A percentile compares a stretch with the other conserved stretches of the same genome.
These are phyloP conservation scores for Cheilosia soror DNA, from an alignment of 2,888 invertebrate genomes.

Conservation along the genomic window DNA sequence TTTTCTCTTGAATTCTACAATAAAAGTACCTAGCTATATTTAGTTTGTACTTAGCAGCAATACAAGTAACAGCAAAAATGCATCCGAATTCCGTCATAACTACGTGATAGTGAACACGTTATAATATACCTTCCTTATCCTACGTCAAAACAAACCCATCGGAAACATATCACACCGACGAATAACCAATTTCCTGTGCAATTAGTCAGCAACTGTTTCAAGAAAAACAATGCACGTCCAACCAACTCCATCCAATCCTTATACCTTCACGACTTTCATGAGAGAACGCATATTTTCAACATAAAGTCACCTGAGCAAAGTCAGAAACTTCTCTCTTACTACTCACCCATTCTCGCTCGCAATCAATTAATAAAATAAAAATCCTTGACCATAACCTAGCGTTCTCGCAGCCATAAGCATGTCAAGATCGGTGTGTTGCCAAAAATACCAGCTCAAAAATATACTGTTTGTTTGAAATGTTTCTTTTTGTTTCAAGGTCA, in stretches of 20 bases:
- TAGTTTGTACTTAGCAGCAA: no score
- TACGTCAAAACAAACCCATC: no score
- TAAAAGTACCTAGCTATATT: no score
- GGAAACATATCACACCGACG: neutral
- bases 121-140: no score
- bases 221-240: neutral
- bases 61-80: no score
- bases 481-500: constrained; percentile 58
- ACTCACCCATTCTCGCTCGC: neutral
- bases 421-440: constrained; percentile 70
- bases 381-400: constrained; percentile 73
- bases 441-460: constrained; percentile 53
- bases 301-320: constrained; percentile 16
- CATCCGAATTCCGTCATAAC: no score
- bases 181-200: constrained; percentile 2
- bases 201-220: constrained; percentile 26
- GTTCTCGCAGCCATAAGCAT: constrained; percentile 50
- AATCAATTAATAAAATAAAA: constrained; percentile 18
- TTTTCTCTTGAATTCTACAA: no score
- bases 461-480: constrained; percentile 35
- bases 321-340: neutral
- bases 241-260: neutral
- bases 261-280: neutral
- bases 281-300: constrained; percentile 1
- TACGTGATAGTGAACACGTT: no score